phyloP scores from a whole-genome alignment of 23 tunicate genomes.

The Clavelina lepadiformis region DNA sequence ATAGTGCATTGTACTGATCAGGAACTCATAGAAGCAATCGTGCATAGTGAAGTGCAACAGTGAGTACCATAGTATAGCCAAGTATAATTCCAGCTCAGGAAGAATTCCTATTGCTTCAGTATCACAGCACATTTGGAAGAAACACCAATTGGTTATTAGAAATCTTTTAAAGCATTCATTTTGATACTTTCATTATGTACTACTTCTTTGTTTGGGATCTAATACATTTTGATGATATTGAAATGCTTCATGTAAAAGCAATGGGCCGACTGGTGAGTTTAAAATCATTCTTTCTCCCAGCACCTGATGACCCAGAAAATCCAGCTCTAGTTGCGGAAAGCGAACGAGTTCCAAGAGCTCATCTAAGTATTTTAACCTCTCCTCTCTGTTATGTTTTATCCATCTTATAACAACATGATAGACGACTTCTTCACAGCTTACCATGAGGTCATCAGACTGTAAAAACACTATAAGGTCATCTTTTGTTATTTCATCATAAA shows the following conservation, averaged over 20 bases:
- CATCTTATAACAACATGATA: not conserved
- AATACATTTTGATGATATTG: not conserved
- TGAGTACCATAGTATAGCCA: no score
- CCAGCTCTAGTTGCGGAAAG: not conserved
- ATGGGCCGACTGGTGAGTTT: not conserved
- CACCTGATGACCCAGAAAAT: not conserved
- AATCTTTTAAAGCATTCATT: no score
- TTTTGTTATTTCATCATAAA: constrained; percentile 3
- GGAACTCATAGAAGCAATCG: no score
- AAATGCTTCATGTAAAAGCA: not conserved
- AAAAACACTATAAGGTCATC: not conserved
- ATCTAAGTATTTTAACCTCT: not conserved
- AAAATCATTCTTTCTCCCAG: not conserved
- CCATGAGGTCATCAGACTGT: not conserved
- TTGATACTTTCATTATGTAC: no score
- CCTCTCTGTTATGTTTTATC: not conserved
- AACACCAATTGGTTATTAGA: no score
- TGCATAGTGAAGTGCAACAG: no score
- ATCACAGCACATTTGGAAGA: no score
- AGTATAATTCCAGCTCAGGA: no score
- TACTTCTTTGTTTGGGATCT: no score
- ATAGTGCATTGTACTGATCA: no score
- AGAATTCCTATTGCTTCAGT: no score
- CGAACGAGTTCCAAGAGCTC: not conserved
- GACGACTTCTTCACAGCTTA: not conserved